Base-by-base conservation (phyloP, 2,797 vertebrate genomes). In the Sus cebifrons region DNA sequence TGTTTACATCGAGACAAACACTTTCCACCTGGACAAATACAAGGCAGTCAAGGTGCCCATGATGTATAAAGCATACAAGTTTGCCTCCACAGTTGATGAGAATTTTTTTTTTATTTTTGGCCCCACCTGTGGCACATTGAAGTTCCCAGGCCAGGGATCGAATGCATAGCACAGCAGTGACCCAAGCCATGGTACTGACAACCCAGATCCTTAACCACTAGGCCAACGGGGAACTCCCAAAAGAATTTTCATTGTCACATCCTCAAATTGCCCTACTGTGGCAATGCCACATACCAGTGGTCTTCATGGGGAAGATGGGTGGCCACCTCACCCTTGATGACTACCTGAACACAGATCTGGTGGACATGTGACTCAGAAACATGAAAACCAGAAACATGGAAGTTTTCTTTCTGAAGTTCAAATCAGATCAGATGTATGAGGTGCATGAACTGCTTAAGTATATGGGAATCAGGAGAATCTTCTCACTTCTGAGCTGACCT, bases 371-470 rank as follows among this genome's bases (percentile, higher is more conserved):
- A 99, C 98, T 99, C 94, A 98, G 95, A 96, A 97, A 96, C 74
- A 98, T 99, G 98, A 91, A 96, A 68, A 98, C 83, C 98, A 99
- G 99, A 62, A 99, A 99, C 98, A 97, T 98, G 89, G 99, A 99
- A 49, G 98, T 99, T 96, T 98, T 98, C 85, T 96, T 99, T 95
- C 99, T 99, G 49, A 99, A 99, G 98, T 99, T 99, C 98, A 99
- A 99, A 98, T 98, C 99, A 98, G 99, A 99, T 86, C 98, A 99
- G 97, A 99, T 99, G 14, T 99, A 99, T 83, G 96, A 98, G 92
- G 98, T 99, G 98, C 99, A 99, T 3, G 96, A 98, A 56, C 86
- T 99, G 70, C 99, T 99, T 29, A 98, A 99, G 58, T 93, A 98
- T 44, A 97, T 99, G 98, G 99, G 99, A 92, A 98, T 99, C 95